Conservation (phyloP, 2,797 vertebrate genomes). For the Antennarius maculatus region DNA sequence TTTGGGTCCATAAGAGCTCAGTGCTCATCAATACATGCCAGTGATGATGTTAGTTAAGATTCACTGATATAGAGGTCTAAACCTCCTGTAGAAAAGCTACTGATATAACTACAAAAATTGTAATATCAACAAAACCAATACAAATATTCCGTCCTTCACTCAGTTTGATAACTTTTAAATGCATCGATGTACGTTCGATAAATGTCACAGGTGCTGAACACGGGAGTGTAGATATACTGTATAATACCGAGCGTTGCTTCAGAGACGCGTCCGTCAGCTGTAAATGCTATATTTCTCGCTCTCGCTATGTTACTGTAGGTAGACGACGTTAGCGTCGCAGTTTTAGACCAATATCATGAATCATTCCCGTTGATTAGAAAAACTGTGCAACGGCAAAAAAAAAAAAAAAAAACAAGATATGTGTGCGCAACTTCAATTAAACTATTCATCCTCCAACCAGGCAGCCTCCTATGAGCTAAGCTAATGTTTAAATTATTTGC, state of each 20-base stretch:
- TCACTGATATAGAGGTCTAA: not conserved
- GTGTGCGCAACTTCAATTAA: not conserved
- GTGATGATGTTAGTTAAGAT: not conserved
- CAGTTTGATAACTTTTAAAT: not conserved
- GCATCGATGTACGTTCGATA: not conserved
- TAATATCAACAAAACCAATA: not conserved
- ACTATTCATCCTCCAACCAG: not conserved
- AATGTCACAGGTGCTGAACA: not conserved
- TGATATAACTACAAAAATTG: too few relatives aligned
- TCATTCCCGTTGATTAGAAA: not conserved
- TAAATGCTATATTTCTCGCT: not conserved
- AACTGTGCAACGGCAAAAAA: not conserved
- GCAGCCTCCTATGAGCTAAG: accelerated
- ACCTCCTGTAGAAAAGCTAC: not conserved
- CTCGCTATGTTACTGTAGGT: not conserved
- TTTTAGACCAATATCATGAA: not conserved
- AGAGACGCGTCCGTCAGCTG: not conserved
- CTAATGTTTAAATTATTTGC: not conserved
- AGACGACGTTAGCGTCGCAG: not conserved
- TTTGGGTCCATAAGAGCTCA: not conserved
- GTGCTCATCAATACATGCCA: not conserved
- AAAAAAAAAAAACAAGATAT: too few relatives aligned
- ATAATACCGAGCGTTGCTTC: not conserved
- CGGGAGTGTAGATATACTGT: not conserved
- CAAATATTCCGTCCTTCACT: not conserved